Conservation (phyloP, 1,140 invertebrate species). For the Venturia canescens region DNA sequence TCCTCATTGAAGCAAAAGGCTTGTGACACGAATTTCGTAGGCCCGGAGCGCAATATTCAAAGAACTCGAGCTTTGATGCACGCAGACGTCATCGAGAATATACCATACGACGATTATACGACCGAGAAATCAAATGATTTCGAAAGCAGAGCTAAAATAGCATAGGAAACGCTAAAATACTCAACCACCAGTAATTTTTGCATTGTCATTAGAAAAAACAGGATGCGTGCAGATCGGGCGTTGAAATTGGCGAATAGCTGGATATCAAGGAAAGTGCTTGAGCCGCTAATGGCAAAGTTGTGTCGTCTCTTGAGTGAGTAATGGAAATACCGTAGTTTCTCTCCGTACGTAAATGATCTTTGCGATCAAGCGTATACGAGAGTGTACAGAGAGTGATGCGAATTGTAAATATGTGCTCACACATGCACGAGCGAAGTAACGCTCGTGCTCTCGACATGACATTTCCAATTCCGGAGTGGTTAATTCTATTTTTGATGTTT, state of each 20-base stretch:
- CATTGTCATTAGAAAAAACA: background rate
- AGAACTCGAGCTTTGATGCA: background rate
- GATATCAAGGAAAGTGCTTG: background rate
- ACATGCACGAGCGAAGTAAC: slow-evolving; percentile 3
- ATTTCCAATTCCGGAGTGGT: slow-evolving; percentile 51
- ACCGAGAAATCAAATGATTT: background rate
- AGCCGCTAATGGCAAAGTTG: slow-evolving; percentile 25
- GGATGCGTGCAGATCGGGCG: background rate
- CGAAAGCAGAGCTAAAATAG: background rate
- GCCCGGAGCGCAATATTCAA: background rate
- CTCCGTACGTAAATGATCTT: background rate
- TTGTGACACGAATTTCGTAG: background rate
- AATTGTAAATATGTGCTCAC: background rate
- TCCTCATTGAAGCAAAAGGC: background rate
- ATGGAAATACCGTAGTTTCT: background rate
- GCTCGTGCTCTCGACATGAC: slow-evolving; percentile 39
- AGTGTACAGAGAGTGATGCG: background rate
- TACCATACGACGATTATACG: background rate
- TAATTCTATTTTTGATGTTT: slow-evolving; percentile 47
- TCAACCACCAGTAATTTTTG: background rate
- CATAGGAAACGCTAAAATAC: no score
- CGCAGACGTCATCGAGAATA: background rate
- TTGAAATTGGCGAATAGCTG: background rate
- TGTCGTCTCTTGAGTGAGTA: slow-evolving; percentile 20
- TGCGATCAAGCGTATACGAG: background rate